Base-by-base conservation (phyloP, 2,113 vertebrate species). In the Herpetotheres cachinnans region DNA sequence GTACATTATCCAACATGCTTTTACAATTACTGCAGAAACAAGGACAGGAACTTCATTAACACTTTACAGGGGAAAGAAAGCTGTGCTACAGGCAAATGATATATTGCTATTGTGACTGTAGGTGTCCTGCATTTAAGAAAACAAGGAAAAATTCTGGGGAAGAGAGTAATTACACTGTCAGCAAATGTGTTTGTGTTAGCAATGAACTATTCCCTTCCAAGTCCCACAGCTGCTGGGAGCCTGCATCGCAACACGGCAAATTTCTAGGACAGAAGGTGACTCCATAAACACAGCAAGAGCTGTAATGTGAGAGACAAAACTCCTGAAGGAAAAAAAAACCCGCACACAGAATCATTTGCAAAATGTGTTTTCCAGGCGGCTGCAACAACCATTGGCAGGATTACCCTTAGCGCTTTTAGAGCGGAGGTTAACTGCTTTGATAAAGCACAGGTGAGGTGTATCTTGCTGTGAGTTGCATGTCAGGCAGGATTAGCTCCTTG, bases 11-110 rank as follows among this genome's bases (percentile, higher is more conserved):
- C 96, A 83, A 88, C 95, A 95, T 66, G 91, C 91, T 95, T 94
- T 96, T 94, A 92, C 95, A 96, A 97, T 96, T 96, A 97, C 78
- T 74, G 87, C 69, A 92, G 95, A 21, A 96, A 93, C 91, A 86
- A 90, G 95, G 91, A 97, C 91, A 96, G 95, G 95, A 97, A 97
- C 95, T 97, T 97, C 94, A 95, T 97, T 97, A 97, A 97, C 97
- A 36, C 97, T 97, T 97, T 96, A 96, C 87, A 85, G 93, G 91
- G 95, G 91, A 90, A 96, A 82, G 95, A 94, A 97, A 95, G 87
- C 95, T 89, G 82, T 47, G 91, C 95, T 96, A 92, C 58, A 34
- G 94, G 96, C 93, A 40, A 90, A 38, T 95, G 93, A 96, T 96
- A 55, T 90, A 95, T 94, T 93, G 91, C 93, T 56, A 2, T 88